Conservation (phyloP, 2,113 vertebrate genomes). For the Scolopax mira region DNA sequence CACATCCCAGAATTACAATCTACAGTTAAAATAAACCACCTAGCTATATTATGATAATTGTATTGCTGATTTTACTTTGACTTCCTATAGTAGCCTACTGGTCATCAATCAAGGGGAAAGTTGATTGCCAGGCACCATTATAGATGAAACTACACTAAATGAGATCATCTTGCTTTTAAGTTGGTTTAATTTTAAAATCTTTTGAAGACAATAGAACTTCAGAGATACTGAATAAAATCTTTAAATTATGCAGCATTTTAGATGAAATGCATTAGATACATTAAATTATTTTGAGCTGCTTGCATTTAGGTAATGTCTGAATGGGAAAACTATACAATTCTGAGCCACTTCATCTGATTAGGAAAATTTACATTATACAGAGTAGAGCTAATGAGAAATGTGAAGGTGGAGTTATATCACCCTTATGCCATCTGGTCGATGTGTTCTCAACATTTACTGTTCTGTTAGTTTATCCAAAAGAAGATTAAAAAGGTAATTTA, state of each 20-base stretch:
- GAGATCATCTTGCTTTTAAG: not conserved
- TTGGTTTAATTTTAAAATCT: not conserved
- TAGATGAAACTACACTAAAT: not conserved
- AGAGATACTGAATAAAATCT: not conserved
- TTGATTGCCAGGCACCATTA: not conserved
- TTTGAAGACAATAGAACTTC: not conserved
- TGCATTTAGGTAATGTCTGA: constrained; percentile 15
- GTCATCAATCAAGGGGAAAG: not conserved
- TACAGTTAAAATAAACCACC: not conserved
- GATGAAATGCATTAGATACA: not conserved
- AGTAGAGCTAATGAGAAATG: not conserved
- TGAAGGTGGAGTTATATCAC: not conserved
- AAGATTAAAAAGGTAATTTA: not conserved
- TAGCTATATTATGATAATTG: not conserved
- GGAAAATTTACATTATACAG: not conserved
- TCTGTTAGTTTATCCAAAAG: not conserved
- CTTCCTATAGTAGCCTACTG: not conserved
- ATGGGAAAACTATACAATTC: not conserved
- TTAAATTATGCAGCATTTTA: constrained; percentile 12
- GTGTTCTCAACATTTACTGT: not conserved
- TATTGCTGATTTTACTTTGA: not conserved
- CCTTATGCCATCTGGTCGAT: not conserved
- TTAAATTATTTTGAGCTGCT: not conserved
- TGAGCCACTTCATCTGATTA: constrained; percentile 26
- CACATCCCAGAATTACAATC: not conserved